Evolutionary conservation across 64 coral and sea anemone genomes (phyloP), one percentile per base, ranked within the genome.

Genomic region (Hydrozoanthus tunicans): DNA sequence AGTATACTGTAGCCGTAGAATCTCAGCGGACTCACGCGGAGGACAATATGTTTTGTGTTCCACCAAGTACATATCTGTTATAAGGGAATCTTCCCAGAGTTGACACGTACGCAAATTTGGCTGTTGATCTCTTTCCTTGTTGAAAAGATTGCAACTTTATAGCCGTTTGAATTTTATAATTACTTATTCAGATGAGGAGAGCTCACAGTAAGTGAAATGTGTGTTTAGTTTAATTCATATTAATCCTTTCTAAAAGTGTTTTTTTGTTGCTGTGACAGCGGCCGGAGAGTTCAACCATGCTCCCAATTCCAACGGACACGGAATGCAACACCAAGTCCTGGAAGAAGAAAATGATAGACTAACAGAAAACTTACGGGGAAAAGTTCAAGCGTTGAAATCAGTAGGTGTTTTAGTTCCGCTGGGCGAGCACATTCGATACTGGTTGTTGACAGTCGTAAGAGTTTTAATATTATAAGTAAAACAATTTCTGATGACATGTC

Each of bases 331-430:
- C 62, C 91, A 98, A 5, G 94, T 98, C 81, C 51, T 98, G 51
- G 96, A 98, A 66, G 96, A 98, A 66, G 96, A 98, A 79, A 98
- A 98, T 59, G 96, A 98, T 9, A 91, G 81, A 66, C 71, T 98
- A 66, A 89, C 90, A 32, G 80, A 98, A 77, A 78, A 90, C 27
- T 77, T 98, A 15, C 93, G 93, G 89, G 86, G 91, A 66, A 98
- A 98, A 93, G 96, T 98, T 52, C 93, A 98, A 84, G 91, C 96
- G 14, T 78, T 98, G 3, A 98, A 98, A 98, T 95, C 96, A 89
- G 93, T 98, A 89, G 26, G 89, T 53, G 56, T 58, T 72, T 73
- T 15, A 14, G 12, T 52, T 69, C 13, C 13, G 15, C 15, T 14
- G 14, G 24, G 70, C 51, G 6, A 5, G 5, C 6, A 24, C 51